These are phyloP conservation scores for Manis javanica DNA, from an alignment of 2,797 vertebrate genomes.

Conservation along the genomic window DNA sequence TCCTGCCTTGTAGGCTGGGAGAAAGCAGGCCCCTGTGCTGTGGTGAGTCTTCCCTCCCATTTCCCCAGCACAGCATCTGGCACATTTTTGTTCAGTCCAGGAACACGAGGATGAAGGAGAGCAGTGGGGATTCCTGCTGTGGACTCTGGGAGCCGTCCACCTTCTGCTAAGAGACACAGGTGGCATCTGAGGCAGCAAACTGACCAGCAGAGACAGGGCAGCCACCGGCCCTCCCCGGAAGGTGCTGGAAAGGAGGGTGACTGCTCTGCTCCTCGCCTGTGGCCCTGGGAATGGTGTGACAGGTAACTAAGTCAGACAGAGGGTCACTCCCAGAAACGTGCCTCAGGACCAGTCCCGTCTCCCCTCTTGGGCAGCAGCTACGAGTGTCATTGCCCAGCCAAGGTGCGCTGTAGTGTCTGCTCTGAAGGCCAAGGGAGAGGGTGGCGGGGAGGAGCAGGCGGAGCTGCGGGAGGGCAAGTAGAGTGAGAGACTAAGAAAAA, in stretches of 20 bases:
- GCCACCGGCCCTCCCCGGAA: neutral
- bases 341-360: neutral
- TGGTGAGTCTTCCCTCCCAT: neutral
- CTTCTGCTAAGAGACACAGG: neutral
- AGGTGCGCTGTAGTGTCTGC: neutral
- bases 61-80: neutral
- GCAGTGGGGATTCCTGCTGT: neutral
- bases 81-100: no score
- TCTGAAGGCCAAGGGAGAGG: neutral
- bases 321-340: neutral
- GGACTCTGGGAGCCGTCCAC: neutral
- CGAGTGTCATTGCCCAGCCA: neutral
- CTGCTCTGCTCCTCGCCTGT: neutral
- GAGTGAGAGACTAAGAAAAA: neutral
- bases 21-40: neutral
- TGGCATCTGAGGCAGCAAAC: neutral
- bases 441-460: rapidly evolving
- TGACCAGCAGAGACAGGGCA: neutral
- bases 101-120: neutral
- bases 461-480: neutral
- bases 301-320: neutral
- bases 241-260: neutral
- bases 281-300: no score
- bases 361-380: neutral
- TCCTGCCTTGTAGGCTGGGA: neutral